A percentile compares a stretch with the other conserved stretches of the same genome.
Evolutionary conservation across 2,888 invertebrate genomes (phyloP).

Genomic region (Aporophyla lueneburgensis): DNA sequence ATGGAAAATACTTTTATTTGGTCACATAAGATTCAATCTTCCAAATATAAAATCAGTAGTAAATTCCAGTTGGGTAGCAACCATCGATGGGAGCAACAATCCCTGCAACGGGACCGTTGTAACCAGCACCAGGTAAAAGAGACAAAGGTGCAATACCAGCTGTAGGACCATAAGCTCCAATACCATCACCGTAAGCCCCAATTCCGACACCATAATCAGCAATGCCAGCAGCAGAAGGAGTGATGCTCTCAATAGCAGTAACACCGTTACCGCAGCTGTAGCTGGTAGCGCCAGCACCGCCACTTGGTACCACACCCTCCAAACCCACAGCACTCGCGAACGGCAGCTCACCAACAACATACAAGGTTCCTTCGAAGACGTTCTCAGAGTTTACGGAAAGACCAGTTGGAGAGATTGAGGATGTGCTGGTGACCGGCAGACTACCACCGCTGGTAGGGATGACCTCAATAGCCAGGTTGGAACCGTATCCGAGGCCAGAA

Average conservation of each 20-base stretch:
- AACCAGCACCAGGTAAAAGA: conserved; percentile 5
- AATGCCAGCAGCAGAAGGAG: conserved; percentile 25
- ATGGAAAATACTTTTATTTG: conserved; percentile 6
- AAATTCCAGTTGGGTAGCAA: conserved; percentile 18
- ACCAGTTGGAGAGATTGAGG: conserved; percentile 50
- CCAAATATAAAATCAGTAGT: neutral
- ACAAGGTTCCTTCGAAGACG: conserved; percentile 51
- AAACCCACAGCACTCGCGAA: conserved; percentile 46
- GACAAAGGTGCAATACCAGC: conserved; percentile 13
- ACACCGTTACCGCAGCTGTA: conserved; percentile 52
- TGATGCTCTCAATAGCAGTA: conserved; percentile 51
- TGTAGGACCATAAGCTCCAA: neutral
- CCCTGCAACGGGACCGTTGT: neutral
- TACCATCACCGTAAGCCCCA: conserved; percentile 5
- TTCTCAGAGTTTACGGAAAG: conserved; percentile 62
- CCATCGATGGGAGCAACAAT: conserved; percentile 22
- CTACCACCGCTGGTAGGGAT: conserved; percentile 58
- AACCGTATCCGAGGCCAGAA: conserved; percentile 21
- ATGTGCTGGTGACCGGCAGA: conserved; percentile 44
- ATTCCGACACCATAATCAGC: neutral
- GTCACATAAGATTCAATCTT: neutral
- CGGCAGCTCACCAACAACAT: conserved; percentile 54
- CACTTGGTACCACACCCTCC: conserved; percentile 46
- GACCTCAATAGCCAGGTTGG: conserved; percentile 21
- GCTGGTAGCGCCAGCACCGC: conserved; percentile 45